Evolutionary conservation across 30 jellyfish, hydroid and myxozoan genomes (phyloP), one percentile per base, ranked within the genome.

Genomic region (Aurelia sp.): DNA sequence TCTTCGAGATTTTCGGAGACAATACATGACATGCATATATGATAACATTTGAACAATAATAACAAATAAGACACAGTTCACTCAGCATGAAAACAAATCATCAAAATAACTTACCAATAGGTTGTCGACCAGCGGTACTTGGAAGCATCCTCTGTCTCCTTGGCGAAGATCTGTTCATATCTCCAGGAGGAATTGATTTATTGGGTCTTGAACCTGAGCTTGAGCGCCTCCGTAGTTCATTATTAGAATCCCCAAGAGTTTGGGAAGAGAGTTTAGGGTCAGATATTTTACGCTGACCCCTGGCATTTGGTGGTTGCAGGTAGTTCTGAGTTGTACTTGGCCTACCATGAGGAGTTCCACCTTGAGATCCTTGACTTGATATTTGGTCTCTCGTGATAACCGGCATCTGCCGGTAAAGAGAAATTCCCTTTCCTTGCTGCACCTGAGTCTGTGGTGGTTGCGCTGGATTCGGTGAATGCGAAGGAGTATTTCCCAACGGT

Each of bases 391-490:
- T 73, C 12, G 93, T 68, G 6, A 90, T 79, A 9, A 73, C 89
- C 7, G 98, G 98, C 96, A 91, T 91, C 80, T 78, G 96, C 9
- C 98, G 72, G 60, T 91, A 91, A 6, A 95, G 96, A n/a, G 93
- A 79, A 40, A 79, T 72, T 12, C 87, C 89, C 13, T 85, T 71
- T 73, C 64, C 79, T 19, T 60, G 66, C 23, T 68, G 67, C 51
- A 57, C 52, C 13, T 62, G 91, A 13, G 57, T 11, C 11, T 53
- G 66, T 51, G 52, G 41, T n/a, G 16, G 47, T 11, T 41, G 81
- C 55, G 6, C 69, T 10, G 35, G 69, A 18, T 59, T 35, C 0
- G 16, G 81, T 70, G 35, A 18, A 70, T 30, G 51, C 10, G 31
- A 41, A 23, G 81, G 19, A 19, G 41, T 22, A n/a, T 27, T 27